Evolutionary conservation across 2,113 vertebrate genomes (phyloP).

Genomic region (Poicephalus gulielmi): DNA sequence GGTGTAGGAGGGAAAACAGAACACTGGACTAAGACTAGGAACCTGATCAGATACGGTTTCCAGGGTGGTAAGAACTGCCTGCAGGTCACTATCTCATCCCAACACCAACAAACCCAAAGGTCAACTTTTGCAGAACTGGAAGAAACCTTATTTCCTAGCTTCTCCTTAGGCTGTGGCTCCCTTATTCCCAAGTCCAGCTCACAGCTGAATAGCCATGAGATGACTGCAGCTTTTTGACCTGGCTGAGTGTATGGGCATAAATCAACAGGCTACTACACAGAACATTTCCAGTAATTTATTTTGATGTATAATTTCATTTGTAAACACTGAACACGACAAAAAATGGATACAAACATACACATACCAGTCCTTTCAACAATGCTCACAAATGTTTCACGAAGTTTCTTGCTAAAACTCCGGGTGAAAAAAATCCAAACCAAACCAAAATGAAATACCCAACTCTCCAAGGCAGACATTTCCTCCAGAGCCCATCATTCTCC

Average conservation of each 20-base stretch:
- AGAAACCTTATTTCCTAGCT: neutral
- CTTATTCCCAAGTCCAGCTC: neutral
- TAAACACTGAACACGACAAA: slow-evolving; percentile 5
- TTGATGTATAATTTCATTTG: neutral
- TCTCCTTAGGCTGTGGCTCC: neutral
- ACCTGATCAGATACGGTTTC: neutral
- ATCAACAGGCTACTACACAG: neutral
- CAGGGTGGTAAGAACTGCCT: neutral
- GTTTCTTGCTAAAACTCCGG: neutral
- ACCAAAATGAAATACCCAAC: neutral
- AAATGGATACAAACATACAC: neutral
- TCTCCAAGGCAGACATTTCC: neutral
- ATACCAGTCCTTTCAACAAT: neutral
- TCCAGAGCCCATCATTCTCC: neutral
- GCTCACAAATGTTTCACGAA: neutral
- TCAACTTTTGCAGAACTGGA: neutral
- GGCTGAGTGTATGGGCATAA: neutral
- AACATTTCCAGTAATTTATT: slow-evolving; percentile 24
- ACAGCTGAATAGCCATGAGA: neutral
- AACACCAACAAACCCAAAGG: neutral
- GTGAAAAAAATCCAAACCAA: neutral
- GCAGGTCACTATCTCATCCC: neutral
- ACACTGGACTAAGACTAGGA: neutral
- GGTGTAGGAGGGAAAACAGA: neutral
- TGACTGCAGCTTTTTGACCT: neutral